Conservation (phyloP, 2,888 invertebrate genomes). For the Cataglyphis rosenhaueri region DNA sequence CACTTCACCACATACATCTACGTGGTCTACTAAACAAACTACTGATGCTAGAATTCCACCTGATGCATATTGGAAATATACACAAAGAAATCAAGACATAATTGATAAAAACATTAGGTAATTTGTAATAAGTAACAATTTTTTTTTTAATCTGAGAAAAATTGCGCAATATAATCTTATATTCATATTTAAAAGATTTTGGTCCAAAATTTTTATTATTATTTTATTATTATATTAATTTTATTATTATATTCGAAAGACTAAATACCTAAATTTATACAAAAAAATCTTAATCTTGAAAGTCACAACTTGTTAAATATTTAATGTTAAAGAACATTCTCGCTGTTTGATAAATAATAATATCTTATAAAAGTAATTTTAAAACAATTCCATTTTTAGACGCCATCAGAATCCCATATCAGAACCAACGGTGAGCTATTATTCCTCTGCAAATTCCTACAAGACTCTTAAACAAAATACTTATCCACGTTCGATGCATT, state of each 20-base stretch:
- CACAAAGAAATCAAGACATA: conserved; percentile 58
- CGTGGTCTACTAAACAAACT: conserved; percentile 64
- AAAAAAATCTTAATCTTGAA: not conserved
- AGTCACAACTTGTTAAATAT: not conserved
- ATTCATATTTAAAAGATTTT: not conserved
- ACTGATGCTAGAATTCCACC: conserved; percentile 54
- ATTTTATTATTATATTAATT: too few species aligned
- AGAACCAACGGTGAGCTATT: conserved; percentile 68
- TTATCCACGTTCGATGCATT: conserved; percentile 55
- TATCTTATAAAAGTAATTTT: not conserved
- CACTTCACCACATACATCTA: conserved; percentile 58
- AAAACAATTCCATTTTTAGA: conserved; percentile 31
- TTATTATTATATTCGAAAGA: not conserved
- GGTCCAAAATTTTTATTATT: not conserved
- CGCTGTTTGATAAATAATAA: not conserved
- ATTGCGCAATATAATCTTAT: not conserved
- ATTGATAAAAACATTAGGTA: conserved; percentile 38
- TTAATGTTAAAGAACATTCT: not conserved
- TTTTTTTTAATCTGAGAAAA: not conserved
- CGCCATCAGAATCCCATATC: conserved; percentile 57
- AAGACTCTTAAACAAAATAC: conserved; percentile 66
- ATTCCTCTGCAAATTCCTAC: conserved; percentile 65
- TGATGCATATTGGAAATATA: conserved; percentile 70
- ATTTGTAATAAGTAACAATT: not conserved
- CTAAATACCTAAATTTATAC: not conserved